These are phyloP conservation scores for Galbula dea DNA, from an alignment of 2,113 vertebrate species.

Conservation along the genomic window DNA sequence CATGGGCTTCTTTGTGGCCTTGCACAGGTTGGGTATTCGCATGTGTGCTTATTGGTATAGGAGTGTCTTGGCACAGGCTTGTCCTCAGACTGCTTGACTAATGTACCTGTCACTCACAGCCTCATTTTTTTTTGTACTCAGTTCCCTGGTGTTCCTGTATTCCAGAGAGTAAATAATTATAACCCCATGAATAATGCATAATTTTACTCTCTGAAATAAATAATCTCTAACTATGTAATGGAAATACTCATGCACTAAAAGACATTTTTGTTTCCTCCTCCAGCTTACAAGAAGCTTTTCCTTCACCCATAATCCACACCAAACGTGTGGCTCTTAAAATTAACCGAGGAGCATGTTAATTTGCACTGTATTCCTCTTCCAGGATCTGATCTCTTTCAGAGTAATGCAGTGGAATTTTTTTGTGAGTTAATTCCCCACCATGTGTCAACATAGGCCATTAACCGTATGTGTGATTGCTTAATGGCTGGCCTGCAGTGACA, in stretches of 20 bases:
- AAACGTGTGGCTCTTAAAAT: neutral
- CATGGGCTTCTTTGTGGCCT: neutral
- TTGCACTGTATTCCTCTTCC: neutral
- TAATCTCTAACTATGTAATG: neutral
- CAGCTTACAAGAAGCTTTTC: neutral
- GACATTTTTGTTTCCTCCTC: neutral
- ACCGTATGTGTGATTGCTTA: slow-evolving; percentile 65
- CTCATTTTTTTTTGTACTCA: neutral
- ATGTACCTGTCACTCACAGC: accelerated
- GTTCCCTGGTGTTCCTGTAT: neutral
- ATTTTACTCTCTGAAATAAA: neutral
- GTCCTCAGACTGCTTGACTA: neutral
- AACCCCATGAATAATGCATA: neutral
- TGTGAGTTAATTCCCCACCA: slow-evolving; percentile 23
- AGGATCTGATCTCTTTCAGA: neutral
- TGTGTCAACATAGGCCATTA: slow-evolving; percentile 46
- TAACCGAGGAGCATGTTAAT: neutral
- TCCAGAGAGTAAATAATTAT: neutral
- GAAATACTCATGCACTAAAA: neutral
- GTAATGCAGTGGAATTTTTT: slow-evolving; percentile 45
- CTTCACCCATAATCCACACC: neutral
- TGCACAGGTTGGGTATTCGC: neutral
- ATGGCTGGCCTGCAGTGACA: slow-evolving; percentile 71
- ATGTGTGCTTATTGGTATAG: neutral
- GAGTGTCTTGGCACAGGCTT: neutral